Conservation (phyloP, 2,113 vertebrate species). For the Podilymbus podiceps region DNA sequence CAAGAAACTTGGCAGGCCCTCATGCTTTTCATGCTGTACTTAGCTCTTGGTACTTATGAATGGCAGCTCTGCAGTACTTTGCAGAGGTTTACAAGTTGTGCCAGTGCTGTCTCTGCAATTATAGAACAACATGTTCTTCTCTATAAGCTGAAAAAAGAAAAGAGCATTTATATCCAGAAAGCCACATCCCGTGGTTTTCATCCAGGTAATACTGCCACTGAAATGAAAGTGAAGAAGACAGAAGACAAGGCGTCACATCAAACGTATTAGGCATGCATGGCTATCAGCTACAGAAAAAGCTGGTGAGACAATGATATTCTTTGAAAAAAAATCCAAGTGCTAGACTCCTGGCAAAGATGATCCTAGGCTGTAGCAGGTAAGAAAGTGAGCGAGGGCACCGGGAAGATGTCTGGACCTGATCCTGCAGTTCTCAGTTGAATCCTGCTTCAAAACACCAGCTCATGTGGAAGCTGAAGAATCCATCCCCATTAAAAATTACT, state of each 20-base stretch:
- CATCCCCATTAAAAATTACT: constrained; percentile 61
- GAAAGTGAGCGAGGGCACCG: not conserved
- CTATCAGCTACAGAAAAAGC: not conserved
- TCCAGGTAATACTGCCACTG: not conserved
- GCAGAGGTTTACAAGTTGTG: constrained; percentile 31
- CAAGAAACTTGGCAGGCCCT: constrained; percentile 50
- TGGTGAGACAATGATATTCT: not conserved
- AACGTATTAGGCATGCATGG: not conserved
- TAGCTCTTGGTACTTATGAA: constrained; percentile 33
- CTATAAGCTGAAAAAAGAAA: not conserved
- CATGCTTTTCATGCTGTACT: constrained; percentile 22
- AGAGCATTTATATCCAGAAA: not conserved
- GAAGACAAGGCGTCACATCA: not conserved
- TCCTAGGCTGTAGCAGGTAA: not conserved
- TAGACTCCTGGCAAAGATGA: not conserved
- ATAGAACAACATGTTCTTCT: not conserved
- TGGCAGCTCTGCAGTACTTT: constrained; percentile 19
- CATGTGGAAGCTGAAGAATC: constrained; percentile 14
- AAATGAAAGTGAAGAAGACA: not conserved
- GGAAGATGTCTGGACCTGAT: not conserved
- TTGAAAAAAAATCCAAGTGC: not conserved
- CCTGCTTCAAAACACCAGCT: constrained; percentile 19
- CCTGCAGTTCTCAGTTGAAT: not conserved
- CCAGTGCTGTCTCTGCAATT: constrained; percentile 26
- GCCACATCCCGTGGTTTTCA: not conserved